These are phyloP conservation scores for Drosophila lutescens DNA, from an alignment of 2,888 invertebrate genomes.

Conservation along the genomic window DNA sequence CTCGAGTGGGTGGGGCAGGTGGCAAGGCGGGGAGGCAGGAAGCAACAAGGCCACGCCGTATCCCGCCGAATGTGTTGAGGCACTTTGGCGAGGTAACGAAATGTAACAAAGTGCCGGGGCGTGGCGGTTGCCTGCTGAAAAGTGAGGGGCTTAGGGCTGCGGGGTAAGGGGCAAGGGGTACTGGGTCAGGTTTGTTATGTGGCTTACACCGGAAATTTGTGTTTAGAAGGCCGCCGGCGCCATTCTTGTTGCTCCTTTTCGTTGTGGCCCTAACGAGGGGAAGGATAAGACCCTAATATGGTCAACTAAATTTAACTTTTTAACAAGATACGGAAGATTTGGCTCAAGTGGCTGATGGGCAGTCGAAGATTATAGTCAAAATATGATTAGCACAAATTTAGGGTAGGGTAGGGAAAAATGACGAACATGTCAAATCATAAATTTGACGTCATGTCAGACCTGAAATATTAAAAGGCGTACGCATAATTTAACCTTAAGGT, in stretches of 20 bases:
- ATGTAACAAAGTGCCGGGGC: slow-evolving; percentile 73
- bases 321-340: slow-evolving; percentile 30
- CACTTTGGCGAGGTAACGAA: slow-evolving; percentile 76
- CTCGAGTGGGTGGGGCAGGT: not conserved
- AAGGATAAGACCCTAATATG: slow-evolving; percentile 10
- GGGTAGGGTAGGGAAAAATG: too few relatives aligned
- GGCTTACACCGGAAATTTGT: slow-evolving; percentile 80
- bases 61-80: slow-evolving; percentile 71
- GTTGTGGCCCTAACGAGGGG: not conserved
- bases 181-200: slow-evolving; percentile 74
- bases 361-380: not conserved
- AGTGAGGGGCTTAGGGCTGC: not conserved
- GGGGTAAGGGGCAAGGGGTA: slow-evolving; percentile 30
- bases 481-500: too few relatives aligned
- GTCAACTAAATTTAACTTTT: slow-evolving; percentile 23
- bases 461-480: too few relatives aligned
- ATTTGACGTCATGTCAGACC: too few relatives aligned
- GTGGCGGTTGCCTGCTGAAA: slow-evolving; percentile 25
- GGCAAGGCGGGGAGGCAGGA: slow-evolving; percentile 5
- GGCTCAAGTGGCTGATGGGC: not conserved
- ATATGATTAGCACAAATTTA: too few relatives aligned
- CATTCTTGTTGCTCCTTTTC: slow-evolving; percentile 29
- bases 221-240: slow-evolving; percentile 62
- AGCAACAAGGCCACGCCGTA: slow-evolving; percentile 33
- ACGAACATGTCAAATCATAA: too few relatives aligned